Evolutionary conservation across 1,140 invertebrate species (phyloP), one percentile per base, ranked within the genome.

Genomic region (Rhyzopertha dominica): DNA sequence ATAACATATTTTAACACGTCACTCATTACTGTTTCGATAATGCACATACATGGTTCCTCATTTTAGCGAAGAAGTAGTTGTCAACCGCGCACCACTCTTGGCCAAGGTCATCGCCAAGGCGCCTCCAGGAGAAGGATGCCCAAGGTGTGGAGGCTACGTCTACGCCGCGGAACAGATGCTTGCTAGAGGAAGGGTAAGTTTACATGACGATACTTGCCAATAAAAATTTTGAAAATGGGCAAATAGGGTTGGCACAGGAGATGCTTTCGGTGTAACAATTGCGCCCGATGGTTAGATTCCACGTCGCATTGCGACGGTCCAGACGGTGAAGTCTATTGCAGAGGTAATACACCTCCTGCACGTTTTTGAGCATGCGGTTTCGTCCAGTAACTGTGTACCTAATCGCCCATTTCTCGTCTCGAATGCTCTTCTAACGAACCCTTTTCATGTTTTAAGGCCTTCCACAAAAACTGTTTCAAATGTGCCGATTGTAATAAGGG

Each of bases 381-480:
- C 45, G 40, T 52, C 40, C 12, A 3, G 12, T 37, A 14, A 19
- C 5, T 10, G 43, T 37, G 12, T 24, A n/a, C 28, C 47, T 47
- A 18, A 44, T 48, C 8, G 19, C 19, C 29, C 29, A 19, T 12
- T 44, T 24, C 13, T 32, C 19, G 14, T 38, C 9, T 38, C 20
- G 13, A 16, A 10, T 44, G 19, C 37, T 44, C 28, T n/a, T 23
- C 32, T 16, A 29, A 9, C 24, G 26, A 40, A 13, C 18, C 25
- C 31, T 28, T 40, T 24, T 26, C 13, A 29, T 34, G 18, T 42
- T 58, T 54, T 44, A 66, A 85, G 80, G 76, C 73, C 62, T 95
- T 89, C 87, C 91, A 95, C 79, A 92, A 78, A 75, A 85, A 88
- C 74, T 95, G 91, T 76, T 95, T 92, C 82, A 93, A 93, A 74